Base-by-base conservation (phyloP, 2,888 invertebrate species). In the Myopa tessellatipennis region DNA sequence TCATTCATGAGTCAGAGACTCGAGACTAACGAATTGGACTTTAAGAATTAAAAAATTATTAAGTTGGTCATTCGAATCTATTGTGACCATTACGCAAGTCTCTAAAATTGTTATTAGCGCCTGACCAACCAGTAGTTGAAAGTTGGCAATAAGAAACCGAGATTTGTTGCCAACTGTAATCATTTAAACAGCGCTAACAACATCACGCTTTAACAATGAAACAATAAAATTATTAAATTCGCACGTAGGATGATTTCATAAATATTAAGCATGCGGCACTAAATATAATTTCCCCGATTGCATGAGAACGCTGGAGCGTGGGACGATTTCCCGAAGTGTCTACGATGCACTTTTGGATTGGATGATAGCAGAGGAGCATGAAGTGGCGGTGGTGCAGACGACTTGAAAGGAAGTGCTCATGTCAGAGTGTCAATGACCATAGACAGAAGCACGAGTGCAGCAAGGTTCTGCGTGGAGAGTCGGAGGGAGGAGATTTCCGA, bases 211-310 rank as follows among this genome's bases (percentile, higher is more conserved):
- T 14, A 40, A 69, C 69, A 69, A 69, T 69, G 69, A 50, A 52
- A 50, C 50, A 50, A 69, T 69, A 69, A 69, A 69, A 69, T n/a
- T 50, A 52, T 26, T 18, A 26, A 50, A 70, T 70, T 70, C 70
- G 70, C 70, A 70, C 70, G 70, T 70, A 55, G 36, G n/a, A 70
- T 70, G 70, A 70, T 70, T 70, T 70, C 70, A 70, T 70, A 70
- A 70, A 70, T 70, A 70, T 70, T 55, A 14, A 65, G 16, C 34
- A 65, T 63, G 61, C 61, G 26, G 34, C 12, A 70, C 70, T 26
- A 55, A 55, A 55, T 55, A 70, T 55, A 55, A 70, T 36, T 55
- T 69, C 4, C 8, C 4, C 36, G 52, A 52, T 45, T 18, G 52
- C 26, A 14, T 69, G 69, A 50, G 69, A 69, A 69, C 14, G 26